Evolutionary conservation across 1,140 invertebrate species (phyloP).

Genomic region (Liolophura sinensis): DNA sequence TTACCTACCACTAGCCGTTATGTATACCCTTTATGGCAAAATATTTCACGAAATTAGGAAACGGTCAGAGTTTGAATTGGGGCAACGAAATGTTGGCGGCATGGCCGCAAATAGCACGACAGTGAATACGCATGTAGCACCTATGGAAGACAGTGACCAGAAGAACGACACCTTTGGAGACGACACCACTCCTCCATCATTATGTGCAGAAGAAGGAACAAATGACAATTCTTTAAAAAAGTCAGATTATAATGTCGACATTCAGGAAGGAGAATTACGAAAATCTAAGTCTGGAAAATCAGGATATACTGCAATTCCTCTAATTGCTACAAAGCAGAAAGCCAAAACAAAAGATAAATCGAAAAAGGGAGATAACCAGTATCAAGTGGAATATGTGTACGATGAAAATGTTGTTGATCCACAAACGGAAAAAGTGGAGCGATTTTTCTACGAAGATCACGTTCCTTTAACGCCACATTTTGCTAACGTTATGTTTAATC

Average conservation of each 20-base stretch:
- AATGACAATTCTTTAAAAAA: not conserved
- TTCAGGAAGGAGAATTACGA: not conserved
- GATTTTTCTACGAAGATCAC: constrained; percentile 48
- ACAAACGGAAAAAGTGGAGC: constrained; percentile 48
- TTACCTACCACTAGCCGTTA: constrained; percentile 63
- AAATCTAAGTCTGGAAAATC: not conserved
- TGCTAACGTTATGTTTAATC: constrained; percentile 15
- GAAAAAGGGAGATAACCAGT: not conserved
- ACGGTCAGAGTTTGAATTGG: constrained; percentile 58
- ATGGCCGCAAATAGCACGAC: constrained; percentile 8
- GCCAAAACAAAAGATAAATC: not conserved
- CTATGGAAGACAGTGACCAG: constrained; percentile 28
- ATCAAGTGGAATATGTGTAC: constrained; percentile 46
- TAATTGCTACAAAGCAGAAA: not conserved
- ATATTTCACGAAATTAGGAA: constrained; percentile 64
- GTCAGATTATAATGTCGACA: not conserved
- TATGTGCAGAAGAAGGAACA: not conserved
- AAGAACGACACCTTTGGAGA: constrained; percentile 15
- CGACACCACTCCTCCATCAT: constrained; percentile 6
- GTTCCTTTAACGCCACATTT: constrained; percentile 7
- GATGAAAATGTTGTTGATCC: constrained; percentile 51
- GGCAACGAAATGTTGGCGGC: constrained; percentile 33
- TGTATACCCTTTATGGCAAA: constrained; percentile 63
- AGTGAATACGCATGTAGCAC: constrained; percentile 6
- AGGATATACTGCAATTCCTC: too few relatives aligned